These are phyloP conservation scores for Philonicus albiceps DNA, from an alignment of 2,888 invertebrate genomes.

Conservation along the genomic window DNA sequence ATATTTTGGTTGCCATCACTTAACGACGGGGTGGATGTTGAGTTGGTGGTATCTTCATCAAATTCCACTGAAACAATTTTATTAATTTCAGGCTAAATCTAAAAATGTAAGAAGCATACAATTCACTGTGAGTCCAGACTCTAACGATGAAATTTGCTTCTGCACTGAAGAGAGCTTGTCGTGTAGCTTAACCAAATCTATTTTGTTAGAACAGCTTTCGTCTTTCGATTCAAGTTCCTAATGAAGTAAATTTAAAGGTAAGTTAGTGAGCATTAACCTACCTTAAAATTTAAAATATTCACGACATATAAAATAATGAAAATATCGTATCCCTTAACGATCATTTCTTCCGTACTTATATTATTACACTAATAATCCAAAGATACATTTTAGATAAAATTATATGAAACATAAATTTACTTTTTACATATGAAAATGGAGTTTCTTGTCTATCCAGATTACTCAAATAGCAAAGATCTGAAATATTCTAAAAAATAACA, in stretches of 20 bases:
- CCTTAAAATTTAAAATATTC: neutral
- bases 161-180: conserved; percentile 9
- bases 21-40: conserved; percentile 49
- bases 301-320: neutral
- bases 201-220: neutral
- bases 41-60: conserved; percentile 43
- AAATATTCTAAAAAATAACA: no score
- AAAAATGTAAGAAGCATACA: neutral
- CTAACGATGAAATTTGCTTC: neutral
- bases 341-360: neutral
- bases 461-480: no score
- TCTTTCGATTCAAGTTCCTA: conserved; percentile 28
- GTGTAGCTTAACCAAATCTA: conserved; percentile 5
- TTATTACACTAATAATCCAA: neutral
- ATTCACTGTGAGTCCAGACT: neutral
- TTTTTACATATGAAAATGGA: no score
- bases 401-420: no score
- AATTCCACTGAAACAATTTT: neutral
- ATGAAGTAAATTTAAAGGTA: neutral
- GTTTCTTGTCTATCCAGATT: no score
- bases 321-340: neutral
- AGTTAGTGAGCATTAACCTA: neutral
- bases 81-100: neutral
- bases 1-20: conserved; percentile 51
- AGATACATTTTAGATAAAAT: neutral